Percentiles rank a stretch among this genome's conserved stretches.
Conservation (phyloP, 1,140 invertebrate genomes). For the Zaprionus ghesquierei region DNA sequence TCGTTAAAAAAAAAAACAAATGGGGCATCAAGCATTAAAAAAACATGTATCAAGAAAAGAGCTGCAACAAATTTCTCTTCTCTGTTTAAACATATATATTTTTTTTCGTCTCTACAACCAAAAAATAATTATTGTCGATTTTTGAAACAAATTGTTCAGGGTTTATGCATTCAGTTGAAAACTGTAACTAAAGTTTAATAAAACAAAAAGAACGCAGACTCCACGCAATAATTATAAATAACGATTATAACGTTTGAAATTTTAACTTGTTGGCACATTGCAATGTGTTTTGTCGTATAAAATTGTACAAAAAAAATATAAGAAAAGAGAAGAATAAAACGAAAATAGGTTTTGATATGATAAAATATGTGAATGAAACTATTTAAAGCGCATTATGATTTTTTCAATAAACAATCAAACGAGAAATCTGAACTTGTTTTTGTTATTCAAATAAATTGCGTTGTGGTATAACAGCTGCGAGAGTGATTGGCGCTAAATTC, state of each 20-base stretch:
- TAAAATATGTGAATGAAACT: conserved; percentile 49
- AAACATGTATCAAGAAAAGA: conserved; percentile 24
- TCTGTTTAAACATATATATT: conserved; percentile 1
- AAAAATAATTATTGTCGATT: conserved; percentile 37
- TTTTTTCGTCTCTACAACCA: conserved; percentile 33
- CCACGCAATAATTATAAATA: conserved; percentile 55
- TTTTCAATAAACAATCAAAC: conserved; percentile 51
- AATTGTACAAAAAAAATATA: conserved; percentile 48
- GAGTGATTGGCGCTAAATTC: conserved; percentile 3
- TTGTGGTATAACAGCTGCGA: neutral
- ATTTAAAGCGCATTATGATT: conserved; percentile 47
- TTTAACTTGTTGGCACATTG: conserved; percentile 77
- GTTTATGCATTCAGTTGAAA: conserved; percentile 66
- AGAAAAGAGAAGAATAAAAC: conserved; percentile 40
- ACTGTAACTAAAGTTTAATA: conserved; percentile 67
- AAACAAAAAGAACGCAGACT: conserved; percentile 49
- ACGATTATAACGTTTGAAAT: conserved; percentile 70
- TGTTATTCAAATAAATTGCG: neutral
- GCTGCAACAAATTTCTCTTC: conserved; percentile 35
- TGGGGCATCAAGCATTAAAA: conserved; percentile 13
- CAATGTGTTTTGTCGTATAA: conserved; percentile 64
- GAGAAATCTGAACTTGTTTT: conserved; percentile 12
- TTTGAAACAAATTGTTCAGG: conserved; percentile 52
- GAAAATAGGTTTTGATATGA: conserved; percentile 68
- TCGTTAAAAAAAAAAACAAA: conserved; percentile 8